Base-by-base conservation (phyloP, 1,140 invertebrate genomes). In the Meloidogyne exigua region DNA sequence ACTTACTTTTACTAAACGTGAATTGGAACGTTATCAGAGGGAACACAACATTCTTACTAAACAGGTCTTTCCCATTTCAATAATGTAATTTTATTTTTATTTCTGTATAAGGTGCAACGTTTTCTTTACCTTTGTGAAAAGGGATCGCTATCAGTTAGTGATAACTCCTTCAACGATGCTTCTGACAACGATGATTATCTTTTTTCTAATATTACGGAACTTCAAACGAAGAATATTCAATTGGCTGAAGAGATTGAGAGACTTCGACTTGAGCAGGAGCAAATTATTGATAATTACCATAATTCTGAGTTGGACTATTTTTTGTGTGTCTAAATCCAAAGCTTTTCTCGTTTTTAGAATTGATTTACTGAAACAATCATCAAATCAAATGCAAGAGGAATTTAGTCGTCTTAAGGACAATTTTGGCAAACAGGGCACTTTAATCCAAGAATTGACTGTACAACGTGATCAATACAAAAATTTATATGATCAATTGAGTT, bases 171-270 rank as follows among this genome's bases (percentile, higher is more conserved):
- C 15, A 79, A 42, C 15, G 62, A 23, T 7, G 15, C 2, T 28
- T 10, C 28, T 32, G 79, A n/a, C 1, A 36, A 36, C 12, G 79
- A 79, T 5, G 62, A 79, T 28, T 80, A 67, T 63, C 69, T 80
- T 0, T 80, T 80, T 23, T 25, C 64, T 36, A 81, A 80, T 28
- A 81, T 80, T 76, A 23, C 44, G 13, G 79, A 80, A 67, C 39
- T 80, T 13, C 79, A 80, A 21, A 21, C 72, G 10, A 36, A 68
- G n/a, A 80, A 80, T 62, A 65, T 80, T 25, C 75, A 81, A 67
- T 42, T 80, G 65, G 44, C 71, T 42, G 39, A 66, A 3, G 44
- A 68, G n/a, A 21, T 80, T 15, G 66, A 80, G 18, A 11, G 65
- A 23, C n/a, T 80, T n/a, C 65, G 82, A 23, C 11, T 23, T 13